These are phyloP conservation scores for Taenioides sp. DNA, from an alignment of 2,797 vertebrate species.

Conservation along the genomic window DNA sequence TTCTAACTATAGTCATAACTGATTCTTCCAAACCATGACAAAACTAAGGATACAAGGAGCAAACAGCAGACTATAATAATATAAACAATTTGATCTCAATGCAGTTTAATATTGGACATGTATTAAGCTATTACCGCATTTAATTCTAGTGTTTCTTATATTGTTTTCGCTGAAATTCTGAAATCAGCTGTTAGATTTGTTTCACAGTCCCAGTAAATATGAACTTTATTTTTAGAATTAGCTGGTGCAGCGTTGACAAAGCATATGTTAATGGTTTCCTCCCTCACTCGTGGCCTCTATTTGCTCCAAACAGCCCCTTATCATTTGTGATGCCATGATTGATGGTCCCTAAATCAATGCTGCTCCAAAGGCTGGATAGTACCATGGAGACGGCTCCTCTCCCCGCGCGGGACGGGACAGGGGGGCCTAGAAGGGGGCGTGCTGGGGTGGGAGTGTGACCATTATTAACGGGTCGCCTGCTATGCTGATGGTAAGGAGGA, in stretches of 20 bases:
- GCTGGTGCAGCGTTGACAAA: not conserved
- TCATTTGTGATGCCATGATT: conserved; percentile 70
- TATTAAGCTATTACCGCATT: not conserved
- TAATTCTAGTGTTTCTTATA: not conserved
- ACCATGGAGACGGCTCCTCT: conserved; percentile 68
- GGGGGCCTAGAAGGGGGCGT: conserved; percentile 70
- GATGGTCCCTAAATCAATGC: conserved; percentile 76
- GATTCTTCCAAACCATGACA: not conserved
- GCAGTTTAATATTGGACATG: not conserved
- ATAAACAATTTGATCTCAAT: not conserved
- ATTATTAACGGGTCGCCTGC: conserved; percentile 83
- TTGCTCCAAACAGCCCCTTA: conserved; percentile 49
- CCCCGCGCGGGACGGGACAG: conserved; percentile 13
- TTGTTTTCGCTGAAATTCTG: not conserved
- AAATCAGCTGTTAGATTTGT: not conserved
- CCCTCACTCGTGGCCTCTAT: conserved; percentile 36
- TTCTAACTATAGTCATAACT: not conserved
- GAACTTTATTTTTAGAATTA: not conserved
- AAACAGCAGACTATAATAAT: not conserved
- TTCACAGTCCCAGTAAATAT: not conserved
- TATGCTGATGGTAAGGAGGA: conserved; percentile 80
- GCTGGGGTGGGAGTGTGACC: conserved; percentile 78
- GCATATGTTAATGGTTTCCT: conserved; percentile 18
- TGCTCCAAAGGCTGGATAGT: conserved; percentile 67
- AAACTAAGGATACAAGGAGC: not conserved